These are phyloP conservation scores for Fabriciana adippe DNA, from an alignment of 2,888 invertebrate genomes.

Conservation along the genomic window DNA sequence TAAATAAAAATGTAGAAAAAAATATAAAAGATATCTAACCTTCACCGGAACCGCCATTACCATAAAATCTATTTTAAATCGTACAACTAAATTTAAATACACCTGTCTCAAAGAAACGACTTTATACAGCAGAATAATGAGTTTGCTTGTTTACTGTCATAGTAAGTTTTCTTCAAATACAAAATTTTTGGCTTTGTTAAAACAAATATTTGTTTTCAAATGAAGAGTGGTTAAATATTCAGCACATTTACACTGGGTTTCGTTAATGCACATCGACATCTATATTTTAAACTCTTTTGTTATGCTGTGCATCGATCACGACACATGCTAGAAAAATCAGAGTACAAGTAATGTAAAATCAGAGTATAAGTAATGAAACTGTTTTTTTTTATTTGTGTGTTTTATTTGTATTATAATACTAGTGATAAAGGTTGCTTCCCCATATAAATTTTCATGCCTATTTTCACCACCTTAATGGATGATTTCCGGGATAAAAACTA, in stretches of 20 bases:
- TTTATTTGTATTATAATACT: too few species aligned
- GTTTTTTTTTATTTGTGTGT: background rate
- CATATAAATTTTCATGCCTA: too few species aligned
- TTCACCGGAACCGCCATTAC: background rate
- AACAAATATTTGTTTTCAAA: slow-evolving; percentile 36
- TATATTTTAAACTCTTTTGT: slow-evolving; percentile 57
- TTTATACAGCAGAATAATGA: slow-evolving; percentile 6
- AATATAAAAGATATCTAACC: background rate
- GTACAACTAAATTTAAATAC: background rate
- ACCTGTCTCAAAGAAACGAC: background rate
- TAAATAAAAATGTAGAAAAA: background rate
- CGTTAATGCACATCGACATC: slow-evolving; percentile 56
- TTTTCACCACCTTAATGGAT: too few species aligned
- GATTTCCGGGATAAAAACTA: too few species aligned
- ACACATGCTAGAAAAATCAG: slow-evolving; percentile 25
- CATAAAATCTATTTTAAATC: background rate
- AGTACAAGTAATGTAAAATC: slow-evolving; percentile 2
- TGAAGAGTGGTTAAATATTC: slow-evolving; percentile 52
- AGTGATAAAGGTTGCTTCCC: too few species aligned
- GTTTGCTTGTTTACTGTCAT: background rate
- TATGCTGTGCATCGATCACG: slow-evolving; percentile 40
- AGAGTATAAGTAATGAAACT: slow-evolving; percentile 6
- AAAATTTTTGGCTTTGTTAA: slow-evolving; percentile 20
- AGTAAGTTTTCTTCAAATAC: slow-evolving; percentile 29
- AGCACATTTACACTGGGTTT: slow-evolving; percentile 49